Base-by-base conservation (phyloP, 2,797 vertebrate species). In the Pristis pectinata region DNA sequence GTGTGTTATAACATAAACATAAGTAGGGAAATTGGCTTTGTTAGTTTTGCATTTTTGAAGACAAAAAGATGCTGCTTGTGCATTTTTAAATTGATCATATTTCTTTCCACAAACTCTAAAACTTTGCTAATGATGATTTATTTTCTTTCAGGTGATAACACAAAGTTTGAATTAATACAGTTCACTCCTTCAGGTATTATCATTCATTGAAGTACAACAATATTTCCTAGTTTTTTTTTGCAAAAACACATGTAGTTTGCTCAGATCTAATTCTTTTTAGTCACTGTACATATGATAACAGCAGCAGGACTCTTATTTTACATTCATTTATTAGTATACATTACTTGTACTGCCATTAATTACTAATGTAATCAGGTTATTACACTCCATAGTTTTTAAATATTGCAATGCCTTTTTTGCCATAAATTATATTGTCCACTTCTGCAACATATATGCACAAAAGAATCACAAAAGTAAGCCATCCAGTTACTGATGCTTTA, bases 121-220 rank as follows among this genome's bases (percentile, higher is more conserved):
- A 56, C 87, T 56, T 67, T 44, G 64, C 89, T 92, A 37, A 93
- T 93, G 27, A 53, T 27, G 10, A 53, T 96, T 95, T 91, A 95
- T 96, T 10, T 94, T 95, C 61, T 96, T 95, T 94, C 95, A 98
- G 97, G 96, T 95, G 97, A 97, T 95, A 95, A 95, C 6, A 96
- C 97, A 10, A 97, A 96, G 95, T 96, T 98, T 96, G 97, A 97
- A 94, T 96, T 98, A 96, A 96, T 97, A 95, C 97, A 98, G 94
- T 95, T 98, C 95, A 95, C 95, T 67, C 96, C 97, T 95, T 97
- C 97, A 97, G 97, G 97, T 98, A 97, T 96, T 87, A 70, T 44
- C 61, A 92, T 72, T 72, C 24, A 44, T 72, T 72, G 67, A 93
- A 93, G 27, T 74, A 34, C 11, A 24, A 8, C 17, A 41, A 34